A percentile compares a stretch with the other conserved stretches of the same genome.
Conservation (phyloP, 2,113 vertebrate genomes). For the Podarcis cretensis region DNA sequence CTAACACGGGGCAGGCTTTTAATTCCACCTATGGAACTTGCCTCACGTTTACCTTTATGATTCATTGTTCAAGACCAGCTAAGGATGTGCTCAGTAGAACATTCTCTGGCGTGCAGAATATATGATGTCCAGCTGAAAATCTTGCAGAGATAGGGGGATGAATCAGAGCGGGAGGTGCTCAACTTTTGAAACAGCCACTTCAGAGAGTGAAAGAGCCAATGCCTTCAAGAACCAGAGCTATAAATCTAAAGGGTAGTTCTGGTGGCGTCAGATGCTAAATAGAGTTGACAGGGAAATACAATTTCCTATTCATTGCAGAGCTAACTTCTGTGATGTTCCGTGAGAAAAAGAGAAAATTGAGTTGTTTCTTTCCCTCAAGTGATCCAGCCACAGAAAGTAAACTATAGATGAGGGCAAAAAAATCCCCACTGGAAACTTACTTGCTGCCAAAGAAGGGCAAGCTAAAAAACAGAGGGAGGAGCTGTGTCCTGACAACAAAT, state of each 20-base stretch:
- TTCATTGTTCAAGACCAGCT: background rate
- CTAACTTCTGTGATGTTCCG: background rate
- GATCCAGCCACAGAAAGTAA: background rate
- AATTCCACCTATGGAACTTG: background rate
- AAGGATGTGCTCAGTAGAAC: background rate
- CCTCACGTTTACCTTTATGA: background rate
- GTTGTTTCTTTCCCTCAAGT: background rate
- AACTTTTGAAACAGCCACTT: background rate
- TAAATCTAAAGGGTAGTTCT: background rate
- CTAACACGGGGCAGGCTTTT: background rate
- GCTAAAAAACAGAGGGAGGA: background rate
- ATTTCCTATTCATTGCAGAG: background rate
- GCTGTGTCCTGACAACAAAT: background rate
- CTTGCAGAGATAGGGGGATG: background rate
- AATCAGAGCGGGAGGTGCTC: background rate
- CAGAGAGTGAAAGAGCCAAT: background rate
- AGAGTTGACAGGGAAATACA: background rate
- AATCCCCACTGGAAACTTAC: background rate
- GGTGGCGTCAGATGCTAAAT: background rate
- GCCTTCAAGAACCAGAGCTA: background rate
- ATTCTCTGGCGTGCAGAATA: background rate
- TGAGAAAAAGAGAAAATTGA: background rate
- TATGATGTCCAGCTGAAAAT: fast-evolving
- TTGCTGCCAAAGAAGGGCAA: background rate
- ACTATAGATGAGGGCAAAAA: background rate